A percentile compares a stretch with the other conserved stretches of the same genome.
Evolutionary conservation across 2,888 invertebrate species (phyloP).

Genomic region (Psococerastis gibbosa): DNA sequence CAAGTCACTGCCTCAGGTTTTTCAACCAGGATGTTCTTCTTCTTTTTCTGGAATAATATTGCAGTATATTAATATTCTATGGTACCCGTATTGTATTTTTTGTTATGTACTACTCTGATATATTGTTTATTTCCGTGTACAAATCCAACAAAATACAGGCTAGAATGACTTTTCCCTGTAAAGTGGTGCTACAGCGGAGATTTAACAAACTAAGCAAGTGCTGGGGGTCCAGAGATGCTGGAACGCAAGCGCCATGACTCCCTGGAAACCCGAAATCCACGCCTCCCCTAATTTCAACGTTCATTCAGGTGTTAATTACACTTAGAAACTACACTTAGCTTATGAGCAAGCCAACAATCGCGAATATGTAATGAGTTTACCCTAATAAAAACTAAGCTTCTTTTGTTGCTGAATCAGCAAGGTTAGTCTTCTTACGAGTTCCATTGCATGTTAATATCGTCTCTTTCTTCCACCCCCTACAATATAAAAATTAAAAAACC

Average conservation of each 20-base stretch:
- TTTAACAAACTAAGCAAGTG: neutral
- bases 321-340: slow-evolving; percentile 7
- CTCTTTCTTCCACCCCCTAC: slow-evolving; percentile 10
- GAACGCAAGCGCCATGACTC: slow-evolving; percentile 3
- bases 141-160: too few relatives aligned
- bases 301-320: slow-evolving; percentile 10
- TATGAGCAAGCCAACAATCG: neutral
- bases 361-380: slow-evolving; percentile 4
- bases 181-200: too few relatives aligned
- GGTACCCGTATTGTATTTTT: too few relatives aligned
- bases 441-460: neutral
- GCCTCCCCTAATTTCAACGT: slow-evolving; percentile 8
- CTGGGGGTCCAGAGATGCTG: slow-evolving; percentile 6
- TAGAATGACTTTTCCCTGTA: too few relatives aligned
- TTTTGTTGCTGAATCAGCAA: neutral
- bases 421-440: neutral
- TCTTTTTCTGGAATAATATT: too few relatives aligned
- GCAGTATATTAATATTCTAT: too few relatives aligned
- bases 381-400: slow-evolving; percentile 1
- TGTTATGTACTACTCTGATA: too few relatives aligned
- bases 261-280: neutral
- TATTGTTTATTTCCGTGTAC: too few relatives aligned
- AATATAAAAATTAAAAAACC: slow-evolving; percentile 10
- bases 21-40: too few relatives aligned
- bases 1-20: too few relatives aligned